These are phyloP conservation scores for Arothron firmamentum DNA, from an alignment of 2,113 vertebrate species.

Conservation along the genomic window DNA sequence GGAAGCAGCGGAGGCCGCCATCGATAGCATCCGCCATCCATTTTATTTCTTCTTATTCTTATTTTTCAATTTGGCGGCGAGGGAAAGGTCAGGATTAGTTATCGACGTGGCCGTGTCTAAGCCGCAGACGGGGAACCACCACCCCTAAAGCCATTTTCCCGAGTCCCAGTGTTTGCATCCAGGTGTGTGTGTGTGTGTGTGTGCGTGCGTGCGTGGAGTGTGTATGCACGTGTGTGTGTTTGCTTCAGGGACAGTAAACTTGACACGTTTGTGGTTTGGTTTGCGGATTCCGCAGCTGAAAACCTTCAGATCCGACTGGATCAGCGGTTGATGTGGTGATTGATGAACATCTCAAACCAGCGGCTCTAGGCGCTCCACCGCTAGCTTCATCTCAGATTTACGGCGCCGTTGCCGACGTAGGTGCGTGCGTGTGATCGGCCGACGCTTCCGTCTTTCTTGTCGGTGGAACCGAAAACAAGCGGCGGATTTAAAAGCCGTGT, in stretches of 20 bases:
- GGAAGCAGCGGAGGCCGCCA: slow-evolving; percentile 60
- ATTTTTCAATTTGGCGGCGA: slow-evolving; percentile 78
- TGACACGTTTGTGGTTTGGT: neutral
- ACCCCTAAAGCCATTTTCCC: slow-evolving; percentile 70
- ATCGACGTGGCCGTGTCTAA: slow-evolving; percentile 76
- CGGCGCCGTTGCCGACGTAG: no score
- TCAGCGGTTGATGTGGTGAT: no score
- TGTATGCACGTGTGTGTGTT: slow-evolving; percentile 12
- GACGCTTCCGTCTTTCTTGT: no score
- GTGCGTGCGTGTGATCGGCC: no score
- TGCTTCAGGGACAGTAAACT: slow-evolving; percentile 19
- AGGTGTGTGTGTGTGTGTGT: slow-evolving; percentile 25
- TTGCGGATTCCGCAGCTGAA: slow-evolving; percentile 2
- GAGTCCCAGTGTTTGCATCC: slow-evolving; percentile 55
- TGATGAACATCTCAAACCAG: no score
- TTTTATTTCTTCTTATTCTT: slow-evolving; percentile 78
- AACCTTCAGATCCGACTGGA: slow-evolving; percentile 1
- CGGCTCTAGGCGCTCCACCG: no score
- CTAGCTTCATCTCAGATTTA: no score
- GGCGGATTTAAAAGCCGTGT: no score
- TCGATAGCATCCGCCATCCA: slow-evolving; percentile 75
- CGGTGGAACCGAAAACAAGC: no score
- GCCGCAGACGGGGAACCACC: slow-evolving; percentile 61
- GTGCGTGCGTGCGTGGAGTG: neutral
- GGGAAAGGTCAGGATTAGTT: slow-evolving; percentile 81